Conservation (phyloP, 2,888 invertebrate genomes). For the Scaeva pyrastri region DNA sequence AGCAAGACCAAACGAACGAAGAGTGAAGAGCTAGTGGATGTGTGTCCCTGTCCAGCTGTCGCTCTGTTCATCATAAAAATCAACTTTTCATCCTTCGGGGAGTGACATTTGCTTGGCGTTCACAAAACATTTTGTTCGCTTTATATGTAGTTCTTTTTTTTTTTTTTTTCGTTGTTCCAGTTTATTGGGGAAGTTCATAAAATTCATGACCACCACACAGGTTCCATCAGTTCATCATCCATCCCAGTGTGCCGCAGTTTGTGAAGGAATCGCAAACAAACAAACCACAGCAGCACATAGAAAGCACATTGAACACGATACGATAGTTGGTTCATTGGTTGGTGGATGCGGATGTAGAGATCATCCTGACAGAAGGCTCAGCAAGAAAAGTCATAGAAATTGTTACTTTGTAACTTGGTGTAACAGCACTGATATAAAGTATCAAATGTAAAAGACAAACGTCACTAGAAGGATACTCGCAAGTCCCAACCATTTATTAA, state of each 20-base stretch:
- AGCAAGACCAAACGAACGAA: background rate
- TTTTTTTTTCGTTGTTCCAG: background rate
- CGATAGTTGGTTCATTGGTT: constrained; percentile 16
- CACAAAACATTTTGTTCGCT: constrained; percentile 8
- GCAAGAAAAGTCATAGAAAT: constrained; percentile 23
- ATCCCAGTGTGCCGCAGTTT: constrained; percentile 9
- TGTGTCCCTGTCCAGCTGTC: constrained; percentile 71
- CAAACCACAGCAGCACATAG: constrained; percentile 37
- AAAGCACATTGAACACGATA: constrained; percentile 33
- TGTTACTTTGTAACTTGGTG: too few relatives aligned
- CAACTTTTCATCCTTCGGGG: constrained; percentile 75
- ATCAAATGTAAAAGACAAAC: too few relatives aligned
- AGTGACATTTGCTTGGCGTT: constrained; percentile 57
- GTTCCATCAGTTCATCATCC: constrained; percentile 60
- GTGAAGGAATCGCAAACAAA: constrained; percentile 17
- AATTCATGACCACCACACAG: constrained; percentile 58
- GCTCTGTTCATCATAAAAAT: constrained; percentile 75
- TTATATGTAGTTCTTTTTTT: background rate
- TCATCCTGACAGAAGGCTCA: constrained; percentile 15
- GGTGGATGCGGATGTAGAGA: background rate
- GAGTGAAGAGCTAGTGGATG: constrained; percentile 41
- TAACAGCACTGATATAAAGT: too few relatives aligned
- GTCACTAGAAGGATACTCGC: too few relatives aligned
- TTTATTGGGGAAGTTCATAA: constrained; percentile 53
- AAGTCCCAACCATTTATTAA: too few relatives aligned